Evolutionary conservation across 2,888 invertebrate genomes (phyloP).

Genomic region (Drosophila neotestacea): DNA sequence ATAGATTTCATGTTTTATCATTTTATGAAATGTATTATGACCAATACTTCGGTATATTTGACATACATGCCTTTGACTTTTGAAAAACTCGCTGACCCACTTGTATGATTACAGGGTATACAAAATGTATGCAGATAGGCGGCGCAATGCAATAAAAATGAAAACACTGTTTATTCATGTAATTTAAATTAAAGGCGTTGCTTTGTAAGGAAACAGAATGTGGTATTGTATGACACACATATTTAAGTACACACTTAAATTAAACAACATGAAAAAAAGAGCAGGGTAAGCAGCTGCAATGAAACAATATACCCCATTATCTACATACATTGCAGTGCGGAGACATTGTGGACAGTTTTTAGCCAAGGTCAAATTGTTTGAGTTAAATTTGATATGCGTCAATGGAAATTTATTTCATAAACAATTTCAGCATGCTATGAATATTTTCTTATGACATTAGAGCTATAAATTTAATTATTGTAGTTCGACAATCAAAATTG

Average conservation of each 20-base stretch:
- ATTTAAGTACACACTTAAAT: neutral
- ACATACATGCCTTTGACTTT: neutral
- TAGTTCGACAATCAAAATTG: neutral
- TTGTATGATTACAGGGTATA: neutral
- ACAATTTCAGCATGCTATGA: neutral
- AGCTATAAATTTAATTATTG: neutral
- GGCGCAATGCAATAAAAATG: neutral
- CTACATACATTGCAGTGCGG: neutral
- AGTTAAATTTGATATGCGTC: conserved; percentile 10
- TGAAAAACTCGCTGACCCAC: neutral
- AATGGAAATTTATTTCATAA: conserved; percentile 1
- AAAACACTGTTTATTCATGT: conserved; percentile 18
- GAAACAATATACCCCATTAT: neutral
- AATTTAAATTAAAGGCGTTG: conserved; percentile 9
- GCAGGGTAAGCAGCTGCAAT: conserved; percentile 30
- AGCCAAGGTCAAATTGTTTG: conserved; percentile 26
- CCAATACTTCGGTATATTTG: no score
- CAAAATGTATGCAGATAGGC: neutral
- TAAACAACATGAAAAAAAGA: conserved; percentile 10
- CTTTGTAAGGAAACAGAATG: conserved; percentile 21
- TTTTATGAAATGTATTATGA: no score
- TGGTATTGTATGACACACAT: conserved; percentile 8
- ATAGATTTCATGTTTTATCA: no score
- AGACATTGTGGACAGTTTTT: conserved; percentile 1
- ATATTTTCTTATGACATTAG: neutral